Base-by-base conservation (phyloP, 2,113 vertebrate genomes). In the Thryonomys swinderianus region DNA sequence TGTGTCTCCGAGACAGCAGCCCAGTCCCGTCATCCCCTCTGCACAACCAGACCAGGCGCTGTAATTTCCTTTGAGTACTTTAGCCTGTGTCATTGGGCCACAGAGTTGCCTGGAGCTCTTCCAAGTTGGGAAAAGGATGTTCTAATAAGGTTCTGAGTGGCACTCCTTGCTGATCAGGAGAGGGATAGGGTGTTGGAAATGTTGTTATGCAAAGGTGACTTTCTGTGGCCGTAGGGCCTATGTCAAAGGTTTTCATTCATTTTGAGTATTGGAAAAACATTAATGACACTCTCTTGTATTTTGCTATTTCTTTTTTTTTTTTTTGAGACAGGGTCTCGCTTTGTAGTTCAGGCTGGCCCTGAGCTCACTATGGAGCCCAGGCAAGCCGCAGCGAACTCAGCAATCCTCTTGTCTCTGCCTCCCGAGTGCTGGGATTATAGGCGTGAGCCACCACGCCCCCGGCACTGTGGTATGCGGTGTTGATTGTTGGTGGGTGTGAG, bases 71-170 rank as follows among this genome's bases (percentile, higher is more conserved):
- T 96, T 92, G 97, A 95, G 97, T 97, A 96, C 97, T 98, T 98
- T 93, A 93, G 20, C 88, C 96, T 94, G 96, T 97, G 98, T 98
- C 98, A 98, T 98, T 98, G 98, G 96, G 97, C 97, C 97, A 97
- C 98, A 21, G 97, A 95, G 96, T 96, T 97, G 96, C 96, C 97
- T 98, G 98, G 97, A 98, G 96, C 82, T 85, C 82, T 94, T 98
- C 98, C 98, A 98, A 96, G 97, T 96, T 57, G 55, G 97, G 98
- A 98, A 97, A 94, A 96, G 97, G 97, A 96, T 61, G 78, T 96
- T 97, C 97, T 97, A 97, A 97, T 98, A 98, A 97, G 97, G 97
- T 97, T 97, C 97, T 93, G 96, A 98, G 97, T 95, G 97, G 97
- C 96, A 86, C 97, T 96, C 1, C 40, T 97, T 97, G 98, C 98